Evolutionary conservation across 2,888 invertebrate species (phyloP).

Genomic region (Lymantria dispar): DNA sequence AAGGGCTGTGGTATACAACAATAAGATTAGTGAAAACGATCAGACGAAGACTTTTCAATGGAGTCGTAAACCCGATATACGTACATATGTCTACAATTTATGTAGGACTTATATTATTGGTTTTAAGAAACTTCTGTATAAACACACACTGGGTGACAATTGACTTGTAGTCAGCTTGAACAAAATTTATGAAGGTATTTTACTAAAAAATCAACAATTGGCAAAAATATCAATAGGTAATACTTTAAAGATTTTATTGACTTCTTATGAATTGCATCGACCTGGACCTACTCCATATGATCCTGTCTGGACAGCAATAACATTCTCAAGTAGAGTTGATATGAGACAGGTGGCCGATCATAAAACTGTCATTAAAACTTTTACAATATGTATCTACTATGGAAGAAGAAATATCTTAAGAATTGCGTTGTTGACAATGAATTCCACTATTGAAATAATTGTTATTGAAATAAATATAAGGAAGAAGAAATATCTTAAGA

Average conservation of each 20-base stretch:
- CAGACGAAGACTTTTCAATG: slow-evolving; percentile 56
- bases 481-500: too few species aligned
- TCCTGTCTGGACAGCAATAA: too few species aligned
- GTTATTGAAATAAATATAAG: too few species aligned
- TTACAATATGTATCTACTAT: too few species aligned
- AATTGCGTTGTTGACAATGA: too few species aligned
- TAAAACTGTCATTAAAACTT: too few species aligned
- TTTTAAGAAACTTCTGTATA: slow-evolving; percentile 64
- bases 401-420: too few species aligned
- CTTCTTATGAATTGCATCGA: too few species aligned
- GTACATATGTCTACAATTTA: slow-evolving; percentile 55
- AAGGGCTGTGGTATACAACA: slow-evolving; percentile 44
- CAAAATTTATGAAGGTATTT: slow-evolving; percentile 7
- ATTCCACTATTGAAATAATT: too few species aligned
- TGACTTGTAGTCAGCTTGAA: slow-evolving; percentile 7
- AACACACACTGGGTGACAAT: slow-evolving; percentile 47
- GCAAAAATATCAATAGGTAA: slow-evolving; percentile 7
- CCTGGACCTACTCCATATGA: too few species aligned
- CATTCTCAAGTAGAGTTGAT: too few species aligned
- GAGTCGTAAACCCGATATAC: slow-evolving; percentile 67
- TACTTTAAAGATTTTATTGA: slow-evolving; percentile 3
- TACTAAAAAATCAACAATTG: slow-evolving; percentile 7
- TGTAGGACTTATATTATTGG: slow-evolving; percentile 60
- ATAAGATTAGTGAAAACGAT: slow-evolving; percentile 65
- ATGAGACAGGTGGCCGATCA: too few species aligned